phyloP scores from a whole-genome alignment of 2,888 invertebrate genomes.

The Epicampocera succincta region DNA sequence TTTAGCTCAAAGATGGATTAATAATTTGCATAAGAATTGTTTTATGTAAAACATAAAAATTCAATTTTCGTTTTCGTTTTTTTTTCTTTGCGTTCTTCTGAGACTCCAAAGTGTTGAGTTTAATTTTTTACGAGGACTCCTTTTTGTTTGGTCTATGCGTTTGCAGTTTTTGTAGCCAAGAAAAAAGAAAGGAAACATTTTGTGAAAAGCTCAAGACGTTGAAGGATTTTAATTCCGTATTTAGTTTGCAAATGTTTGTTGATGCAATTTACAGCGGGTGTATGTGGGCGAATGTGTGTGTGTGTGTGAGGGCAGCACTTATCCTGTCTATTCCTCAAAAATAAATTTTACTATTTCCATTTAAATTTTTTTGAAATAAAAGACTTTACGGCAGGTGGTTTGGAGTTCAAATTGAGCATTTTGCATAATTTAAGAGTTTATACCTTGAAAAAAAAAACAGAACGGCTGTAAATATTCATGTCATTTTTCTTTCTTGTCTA shows the following conservation, averaged over 20 bases:
- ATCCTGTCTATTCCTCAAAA: conserved; percentile 5
- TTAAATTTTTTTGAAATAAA: neutral
- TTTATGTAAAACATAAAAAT: conserved; percentile 71
- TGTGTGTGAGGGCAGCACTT: conserved; percentile 9
- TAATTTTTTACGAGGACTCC: neutral
- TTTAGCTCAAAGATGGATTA: conserved; percentile 63
- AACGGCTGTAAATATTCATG: neutral
- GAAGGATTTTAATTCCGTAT: conserved; percentile 28
- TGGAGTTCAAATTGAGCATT: conserved; percentile 47
- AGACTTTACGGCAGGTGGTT: conserved; percentile 38
- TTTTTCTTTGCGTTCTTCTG: neutral
- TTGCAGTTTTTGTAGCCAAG: conserved; percentile 25
- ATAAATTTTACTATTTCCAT: conserved; percentile 2
- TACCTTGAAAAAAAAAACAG: conserved; percentile 28
- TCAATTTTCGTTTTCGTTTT: conserved; percentile 68
- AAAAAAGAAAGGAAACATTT: neutral
- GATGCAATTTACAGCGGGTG: neutral
- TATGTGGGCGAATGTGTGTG: neutral
- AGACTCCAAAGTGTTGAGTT: conserved; percentile 21
- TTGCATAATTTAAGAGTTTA: conserved; percentile 59
- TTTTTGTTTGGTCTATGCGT: neutral
- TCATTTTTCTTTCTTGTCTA: too few species aligned
- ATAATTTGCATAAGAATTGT: conserved; percentile 71
- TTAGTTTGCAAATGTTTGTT: conserved; percentile 29
- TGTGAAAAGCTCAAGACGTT: neutral